Evolutionary conservation across 2,888 invertebrate genomes (phyloP).

Genomic region (Alloscopus bannaensis): DNA sequence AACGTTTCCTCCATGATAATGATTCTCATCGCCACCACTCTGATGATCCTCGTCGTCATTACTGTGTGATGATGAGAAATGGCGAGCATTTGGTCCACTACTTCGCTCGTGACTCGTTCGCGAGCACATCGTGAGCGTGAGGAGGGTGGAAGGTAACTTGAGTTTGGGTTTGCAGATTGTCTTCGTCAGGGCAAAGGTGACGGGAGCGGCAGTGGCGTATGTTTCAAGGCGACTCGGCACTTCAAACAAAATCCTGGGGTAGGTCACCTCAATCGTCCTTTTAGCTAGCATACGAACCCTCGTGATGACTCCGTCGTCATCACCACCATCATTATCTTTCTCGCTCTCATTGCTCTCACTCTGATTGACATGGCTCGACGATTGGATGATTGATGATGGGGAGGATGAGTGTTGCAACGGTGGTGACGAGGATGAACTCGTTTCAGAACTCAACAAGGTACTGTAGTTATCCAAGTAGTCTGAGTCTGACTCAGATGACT

Average conservation of each 20-base stretch:
- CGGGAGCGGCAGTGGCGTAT: constrained; percentile 70
- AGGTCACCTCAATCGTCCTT: constrained; percentile 55
- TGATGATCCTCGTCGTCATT: constrained; percentile 7
- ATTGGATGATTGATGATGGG: too few relatives aligned
- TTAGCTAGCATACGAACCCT: constrained; percentile 40
- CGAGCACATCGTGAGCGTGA: constrained; percentile 68
- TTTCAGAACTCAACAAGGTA: constrained; percentile 14
- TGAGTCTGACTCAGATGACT: not conserved
- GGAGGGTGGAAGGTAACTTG: constrained; percentile 69
- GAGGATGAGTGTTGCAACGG: not conserved
- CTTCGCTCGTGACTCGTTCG: constrained; percentile 21
- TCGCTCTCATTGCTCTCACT: too few relatives aligned
- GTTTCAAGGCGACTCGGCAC: constrained; percentile 72
- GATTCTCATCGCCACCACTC: constrained; percentile 30
- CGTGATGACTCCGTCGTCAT: too few relatives aligned
- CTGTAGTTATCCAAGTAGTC: constrained; percentile 9
- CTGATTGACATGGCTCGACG: too few relatives aligned
- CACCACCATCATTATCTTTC: too few relatives aligned
- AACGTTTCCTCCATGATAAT: too few relatives aligned
- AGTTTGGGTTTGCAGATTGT: constrained; percentile 70
- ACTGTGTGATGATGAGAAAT: constrained; percentile 48
- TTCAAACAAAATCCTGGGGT: constrained; percentile 70
- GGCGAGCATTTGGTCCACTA: constrained; percentile 56
- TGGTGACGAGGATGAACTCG: constrained; percentile 17
- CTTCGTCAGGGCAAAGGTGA: constrained; percentile 70